Conservation (phyloP, 1,140 invertebrate genomes). For the Orius insidiosus region DNA sequence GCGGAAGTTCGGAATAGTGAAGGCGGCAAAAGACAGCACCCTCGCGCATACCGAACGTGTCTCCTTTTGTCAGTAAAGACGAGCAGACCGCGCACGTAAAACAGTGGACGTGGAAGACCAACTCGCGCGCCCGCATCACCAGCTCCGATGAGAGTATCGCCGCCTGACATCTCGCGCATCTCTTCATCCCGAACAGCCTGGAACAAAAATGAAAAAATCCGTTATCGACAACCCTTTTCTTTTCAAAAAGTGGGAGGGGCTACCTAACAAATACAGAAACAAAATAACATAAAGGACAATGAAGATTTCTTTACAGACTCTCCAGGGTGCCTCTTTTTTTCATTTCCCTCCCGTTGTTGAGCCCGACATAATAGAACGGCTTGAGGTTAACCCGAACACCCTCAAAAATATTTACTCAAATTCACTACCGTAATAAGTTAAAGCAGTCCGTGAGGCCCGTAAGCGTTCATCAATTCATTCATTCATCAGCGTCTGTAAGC, state of each 20-base stretch:
- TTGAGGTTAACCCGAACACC: no score
- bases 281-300: not conserved
- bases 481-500: no score
- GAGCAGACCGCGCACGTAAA: constrained; percentile 88
- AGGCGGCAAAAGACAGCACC: constrained; percentile 64
- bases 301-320: no score
- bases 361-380: no score
- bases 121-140: constrained; percentile 83
- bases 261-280: not conserved
- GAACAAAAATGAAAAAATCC: constrained; percentile 22
- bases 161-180: constrained; percentile 75
- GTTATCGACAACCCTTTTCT: no score
- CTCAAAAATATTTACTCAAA: no score
- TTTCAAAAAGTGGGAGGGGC: not conserved
- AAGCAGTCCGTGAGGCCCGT: no score
- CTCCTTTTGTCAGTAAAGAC: constrained; percentile 65
- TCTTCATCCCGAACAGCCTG: constrained; percentile 64
- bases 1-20: constrained; percentile 41
- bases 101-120: constrained; percentile 88
- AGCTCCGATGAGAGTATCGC: constrained; percentile 84
- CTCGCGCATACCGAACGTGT: constrained; percentile 83
- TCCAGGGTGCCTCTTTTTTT: no score
- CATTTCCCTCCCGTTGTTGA: no score
- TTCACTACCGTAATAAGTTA: no score
- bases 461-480: no score